Conservation (phyloP, 2,113 vertebrate species). For the Engraulis encrasicolus region DNA sequence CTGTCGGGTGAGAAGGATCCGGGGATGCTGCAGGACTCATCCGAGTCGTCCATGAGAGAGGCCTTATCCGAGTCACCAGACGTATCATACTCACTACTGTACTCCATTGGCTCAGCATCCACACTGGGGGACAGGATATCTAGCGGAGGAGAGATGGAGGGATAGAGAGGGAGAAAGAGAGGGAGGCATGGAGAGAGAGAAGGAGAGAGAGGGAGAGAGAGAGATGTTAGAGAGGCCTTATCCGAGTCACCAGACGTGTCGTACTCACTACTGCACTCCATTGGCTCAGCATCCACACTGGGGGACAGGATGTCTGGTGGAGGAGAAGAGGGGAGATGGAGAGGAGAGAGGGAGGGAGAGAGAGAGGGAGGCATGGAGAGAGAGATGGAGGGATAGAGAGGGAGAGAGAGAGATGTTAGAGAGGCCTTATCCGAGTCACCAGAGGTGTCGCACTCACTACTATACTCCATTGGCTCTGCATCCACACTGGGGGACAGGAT, state of each 20-base stretch:
- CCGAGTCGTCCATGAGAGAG: constrained; percentile 79
- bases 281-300: constrained; percentile 75
- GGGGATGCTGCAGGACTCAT: constrained; percentile 81
- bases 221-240: constrained; percentile 77
- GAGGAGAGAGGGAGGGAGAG: too few relatives aligned
- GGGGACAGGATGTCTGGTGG: constrained; percentile 39
- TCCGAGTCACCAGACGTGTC: constrained; percentile 76
- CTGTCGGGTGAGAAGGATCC: constrained; percentile 86
- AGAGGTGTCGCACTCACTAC: constrained; percentile 74
- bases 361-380: background rate
- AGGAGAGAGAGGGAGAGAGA: background rate
- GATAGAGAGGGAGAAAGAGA: background rate
- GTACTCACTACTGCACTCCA: constrained; percentile 84
- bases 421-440: constrained; percentile 81
- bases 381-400: background rate
- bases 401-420: constrained; percentile 28
- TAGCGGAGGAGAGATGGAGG: constrained; percentile 33
- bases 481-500: constrained; percentile 75
- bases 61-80: constrained; percentile 80
- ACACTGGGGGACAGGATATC: constrained; percentile 75
- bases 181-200: background rate
- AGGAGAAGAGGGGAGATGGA: background rate
- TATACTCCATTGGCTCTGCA: constrained; percentile 84
- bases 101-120: constrained; percentile 85
- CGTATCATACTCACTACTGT: constrained; percentile 77